Evolutionary conservation across 2,113 vertebrate species (phyloP).

Genomic region (Genyomyrus donnyi): DNA sequence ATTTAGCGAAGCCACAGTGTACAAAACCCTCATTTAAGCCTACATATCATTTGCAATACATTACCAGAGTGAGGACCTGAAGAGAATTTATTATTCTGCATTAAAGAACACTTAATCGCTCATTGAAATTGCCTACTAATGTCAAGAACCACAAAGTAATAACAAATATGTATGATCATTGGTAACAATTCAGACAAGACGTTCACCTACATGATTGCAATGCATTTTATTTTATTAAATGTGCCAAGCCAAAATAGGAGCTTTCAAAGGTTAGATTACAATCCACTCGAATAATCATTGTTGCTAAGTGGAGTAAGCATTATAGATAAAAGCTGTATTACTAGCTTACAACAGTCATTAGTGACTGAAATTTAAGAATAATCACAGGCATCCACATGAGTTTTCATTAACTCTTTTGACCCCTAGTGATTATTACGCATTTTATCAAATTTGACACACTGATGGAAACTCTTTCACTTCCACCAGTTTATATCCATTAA

Average conservation of each 20-base stretch:
- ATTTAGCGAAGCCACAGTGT: neutral
- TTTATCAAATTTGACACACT: neutral
- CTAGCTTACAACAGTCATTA: neutral
- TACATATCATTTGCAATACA: conserved; percentile 15
- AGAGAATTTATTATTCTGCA: conserved; percentile 7
- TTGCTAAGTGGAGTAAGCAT: neutral
- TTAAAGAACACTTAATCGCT: neutral
- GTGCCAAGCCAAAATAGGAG: neutral
- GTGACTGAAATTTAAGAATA: neutral
- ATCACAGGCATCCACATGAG: neutral
- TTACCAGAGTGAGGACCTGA: neutral
- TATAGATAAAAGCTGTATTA: neutral
- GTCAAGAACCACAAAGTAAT: conserved; percentile 1
- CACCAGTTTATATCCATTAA: neutral
- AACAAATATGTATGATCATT: neutral
- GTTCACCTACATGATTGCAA: neutral
- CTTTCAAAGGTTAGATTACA: neutral
- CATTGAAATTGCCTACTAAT: neutral
- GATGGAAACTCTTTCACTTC: neutral
- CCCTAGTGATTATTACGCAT: neutral
- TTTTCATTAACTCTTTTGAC: neutral
- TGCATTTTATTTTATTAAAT: neutral
- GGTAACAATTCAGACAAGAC: neutral
- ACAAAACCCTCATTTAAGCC: neutral
- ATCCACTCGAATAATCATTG: conserved; percentile 4